Evolutionary conservation across 2,888 invertebrate genomes (phyloP).

Genomic region (Ophonus ardosiacus): DNA sequence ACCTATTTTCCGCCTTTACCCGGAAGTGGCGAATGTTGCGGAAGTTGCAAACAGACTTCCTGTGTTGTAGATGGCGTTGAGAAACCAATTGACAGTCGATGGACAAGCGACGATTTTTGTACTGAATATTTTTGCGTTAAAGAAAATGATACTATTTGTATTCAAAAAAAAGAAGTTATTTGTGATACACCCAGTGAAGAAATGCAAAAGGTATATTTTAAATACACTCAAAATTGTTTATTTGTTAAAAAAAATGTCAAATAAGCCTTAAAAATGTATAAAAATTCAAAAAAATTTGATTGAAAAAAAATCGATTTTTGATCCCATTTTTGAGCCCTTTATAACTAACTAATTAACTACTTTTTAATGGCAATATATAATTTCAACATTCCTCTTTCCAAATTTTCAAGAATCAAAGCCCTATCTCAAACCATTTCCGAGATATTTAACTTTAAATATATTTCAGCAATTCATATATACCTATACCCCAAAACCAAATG

Average conservation of each 20-base stretch:
- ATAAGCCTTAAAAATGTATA: too few species aligned
- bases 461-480: constrained; percentile 77
- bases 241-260: too few species aligned
- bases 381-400: neutral
- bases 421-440: too few species aligned
- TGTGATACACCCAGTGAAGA: constrained; percentile 77
- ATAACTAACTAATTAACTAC: neutral
- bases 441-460: too few species aligned
- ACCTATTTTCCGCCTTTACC: constrained; percentile 74
- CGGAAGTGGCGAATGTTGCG: constrained; percentile 80
- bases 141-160: constrained; percentile 69
- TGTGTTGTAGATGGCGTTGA: constrained; percentile 78
- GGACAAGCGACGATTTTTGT: constrained; percentile 82
- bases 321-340: neutral
- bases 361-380: neutral
- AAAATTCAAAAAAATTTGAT: too few species aligned
- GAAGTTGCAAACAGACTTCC: constrained; percentile 80
- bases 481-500: constrained; percentile 74
- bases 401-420: neutral
- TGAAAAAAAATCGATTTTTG: too few species aligned
- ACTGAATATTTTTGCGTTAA: constrained; percentile 79
- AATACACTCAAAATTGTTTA: too few species aligned
- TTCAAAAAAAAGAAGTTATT: constrained; percentile 67
- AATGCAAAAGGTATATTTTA: constrained; percentile 68
- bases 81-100: constrained; percentile 77